Conservation (phyloP, 2,113 vertebrate genomes). For the Actenoides lindsayi region DNA sequence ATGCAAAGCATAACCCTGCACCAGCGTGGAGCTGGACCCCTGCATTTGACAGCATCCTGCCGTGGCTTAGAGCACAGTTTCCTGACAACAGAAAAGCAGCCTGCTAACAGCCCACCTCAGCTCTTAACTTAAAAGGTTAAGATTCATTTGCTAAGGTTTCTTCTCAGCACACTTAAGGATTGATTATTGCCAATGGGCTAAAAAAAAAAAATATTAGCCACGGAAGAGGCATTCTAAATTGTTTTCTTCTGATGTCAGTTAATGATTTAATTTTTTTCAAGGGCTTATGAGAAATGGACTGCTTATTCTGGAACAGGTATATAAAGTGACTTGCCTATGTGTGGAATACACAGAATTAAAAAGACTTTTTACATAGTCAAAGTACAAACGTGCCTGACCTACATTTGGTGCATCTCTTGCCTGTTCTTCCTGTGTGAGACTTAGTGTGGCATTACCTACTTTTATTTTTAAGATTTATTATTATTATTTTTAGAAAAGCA, state of each 20-base stretch:
- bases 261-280: constrained; percentile 26
- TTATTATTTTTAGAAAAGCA: not conserved
- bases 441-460: not conserved
- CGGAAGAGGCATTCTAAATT: not conserved
- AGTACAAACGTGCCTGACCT: constrained; percentile 17
- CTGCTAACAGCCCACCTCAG: not conserved
- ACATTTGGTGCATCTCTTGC: not conserved
- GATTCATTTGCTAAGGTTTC: not conserved
- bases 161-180: not conserved
- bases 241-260: not conserved
- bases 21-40: not conserved
- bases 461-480: constrained; percentile 22
- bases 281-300: not conserved
- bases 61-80: not conserved
- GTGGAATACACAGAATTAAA: not conserved
- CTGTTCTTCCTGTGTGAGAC: not conserved
- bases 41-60: not conserved
- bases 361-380: not conserved
- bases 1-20: not conserved
- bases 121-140: not conserved
- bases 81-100: not conserved
- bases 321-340: not conserved
- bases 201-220: not conserved
- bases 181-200: not conserved
- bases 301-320: not conserved